Percentiles rank a stretch among this genome's conserved stretches.
phyloP scores from a whole-genome alignment of 30 jellyfish, hydroid and myxozoan genomes.

The Aurelia aurita complex sp. Pacific region DNA sequence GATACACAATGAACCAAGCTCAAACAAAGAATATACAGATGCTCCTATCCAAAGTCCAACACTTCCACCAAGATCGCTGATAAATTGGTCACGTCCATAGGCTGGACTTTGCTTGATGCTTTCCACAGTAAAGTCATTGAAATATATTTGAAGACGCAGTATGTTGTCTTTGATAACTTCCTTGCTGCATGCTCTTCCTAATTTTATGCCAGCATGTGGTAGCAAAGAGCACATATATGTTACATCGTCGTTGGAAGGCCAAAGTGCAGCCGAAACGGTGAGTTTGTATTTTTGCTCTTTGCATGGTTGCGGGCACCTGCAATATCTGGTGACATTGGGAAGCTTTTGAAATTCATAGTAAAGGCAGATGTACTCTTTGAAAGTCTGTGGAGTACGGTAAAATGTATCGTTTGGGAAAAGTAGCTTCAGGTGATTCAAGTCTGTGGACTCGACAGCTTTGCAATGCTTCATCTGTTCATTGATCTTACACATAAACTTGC shows the following conservation, averaged over 20 bases:
- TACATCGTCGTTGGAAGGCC: constrained; percentile 28
- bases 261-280: constrained; percentile 13
- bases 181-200: constrained; percentile 3
- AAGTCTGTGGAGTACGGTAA: neutral
- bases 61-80: constrained; percentile 64
- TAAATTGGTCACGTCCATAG: constrained; percentile 11
- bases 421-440: neutral
- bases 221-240: neutral
- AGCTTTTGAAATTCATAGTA: neutral
- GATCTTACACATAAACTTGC: neutral
- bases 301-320: constrained; percentile 49
- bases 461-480: neutral
- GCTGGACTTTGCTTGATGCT: constrained; percentile 34
- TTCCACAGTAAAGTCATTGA: constrained; percentile 51
- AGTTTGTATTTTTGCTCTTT: constrained; percentile 22
- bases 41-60: constrained; percentile 65
- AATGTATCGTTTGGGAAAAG: neutral
- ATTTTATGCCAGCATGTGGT: neutral
- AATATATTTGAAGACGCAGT: constrained; percentile 18
- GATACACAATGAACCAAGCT: neutral
- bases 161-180: constrained; percentile 6
- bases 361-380: neutral
- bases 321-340: neutral
- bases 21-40: constrained; percentile 53
- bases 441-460: neutral